Evolutionary conservation across 2,797 vertebrate species (phyloP).

Genomic region (Phataginus tetradactyla): DNA sequence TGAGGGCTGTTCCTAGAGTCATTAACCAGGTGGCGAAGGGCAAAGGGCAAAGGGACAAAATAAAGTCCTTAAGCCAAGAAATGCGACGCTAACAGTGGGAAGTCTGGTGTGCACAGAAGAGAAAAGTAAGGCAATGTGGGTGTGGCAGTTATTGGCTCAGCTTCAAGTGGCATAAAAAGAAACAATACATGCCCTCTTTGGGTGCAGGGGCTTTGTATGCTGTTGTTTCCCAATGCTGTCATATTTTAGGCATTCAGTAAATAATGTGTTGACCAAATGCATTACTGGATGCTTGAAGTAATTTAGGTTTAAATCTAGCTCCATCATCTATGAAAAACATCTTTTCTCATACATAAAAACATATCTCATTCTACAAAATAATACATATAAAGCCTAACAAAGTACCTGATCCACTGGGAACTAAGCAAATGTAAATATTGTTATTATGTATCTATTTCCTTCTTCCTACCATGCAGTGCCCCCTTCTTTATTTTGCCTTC

Average conservation of each 20-base stretch:
- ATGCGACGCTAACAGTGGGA: background rate
- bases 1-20: background rate
- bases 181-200: background rate
- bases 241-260: background rate
- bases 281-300: background rate
- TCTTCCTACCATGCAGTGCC: background rate
- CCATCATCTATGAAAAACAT: background rate
- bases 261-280: background rate
- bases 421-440: background rate
- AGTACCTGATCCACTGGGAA: background rate
- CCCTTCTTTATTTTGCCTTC: constrained; percentile 37
- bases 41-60: background rate
- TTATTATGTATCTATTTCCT: constrained; percentile 19
- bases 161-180: background rate
- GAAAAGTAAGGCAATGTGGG: background rate
- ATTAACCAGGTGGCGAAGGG: background rate
- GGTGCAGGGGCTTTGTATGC: background rate
- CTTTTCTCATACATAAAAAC: background rate
- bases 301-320: background rate
- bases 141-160: background rate
- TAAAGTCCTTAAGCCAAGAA: background rate
- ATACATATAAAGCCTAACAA: background rate
- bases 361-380: constrained; percentile 23
- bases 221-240: background rate
- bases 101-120: background rate